Evolutionary conservation across 1,140 invertebrate genomes (phyloP).

Genomic region (Stratiolaelaps scimitus): DNA sequence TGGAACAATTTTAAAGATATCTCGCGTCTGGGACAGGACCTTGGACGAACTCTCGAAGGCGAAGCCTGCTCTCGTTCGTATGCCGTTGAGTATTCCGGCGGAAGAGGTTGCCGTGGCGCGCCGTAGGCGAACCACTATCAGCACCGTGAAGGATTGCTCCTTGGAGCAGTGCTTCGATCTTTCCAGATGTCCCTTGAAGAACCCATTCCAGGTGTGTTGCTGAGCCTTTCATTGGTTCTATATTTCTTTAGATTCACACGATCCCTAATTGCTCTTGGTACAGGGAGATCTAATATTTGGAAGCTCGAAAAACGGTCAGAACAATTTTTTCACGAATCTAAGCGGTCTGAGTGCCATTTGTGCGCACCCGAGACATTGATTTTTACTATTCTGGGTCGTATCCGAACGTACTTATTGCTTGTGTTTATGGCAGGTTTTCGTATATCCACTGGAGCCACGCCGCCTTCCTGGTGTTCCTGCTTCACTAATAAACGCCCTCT

Average conservation of each 20-base stretch:
- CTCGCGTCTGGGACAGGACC: too few species aligned
- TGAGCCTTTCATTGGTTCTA: neutral
- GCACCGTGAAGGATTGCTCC: neutral
- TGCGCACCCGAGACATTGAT: neutral
- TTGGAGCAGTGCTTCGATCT: slow-evolving; percentile 12
- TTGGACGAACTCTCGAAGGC: neutral
- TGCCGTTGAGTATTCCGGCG: neutral
- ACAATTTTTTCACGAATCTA: neutral
- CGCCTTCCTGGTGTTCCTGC: neutral
- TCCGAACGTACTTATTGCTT: too few species aligned
- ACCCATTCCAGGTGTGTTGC: neutral
- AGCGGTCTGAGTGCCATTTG: neutral
- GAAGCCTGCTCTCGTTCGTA: neutral
- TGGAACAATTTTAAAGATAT: too few species aligned
- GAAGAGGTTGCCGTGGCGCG: too few species aligned
- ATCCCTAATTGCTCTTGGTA: too few species aligned
- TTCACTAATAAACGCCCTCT: neutral
- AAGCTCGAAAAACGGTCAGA: too few species aligned
- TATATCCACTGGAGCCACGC: neutral
- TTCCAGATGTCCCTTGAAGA: slow-evolving; percentile 8
- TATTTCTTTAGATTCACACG: too few species aligned
- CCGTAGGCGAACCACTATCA: neutral
- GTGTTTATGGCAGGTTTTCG: slow-evolving; percentile 10
- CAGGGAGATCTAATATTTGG: too few species aligned
- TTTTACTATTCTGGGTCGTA: neutral